These are phyloP conservation scores for Stichodactyla mertensii DNA, from an alignment of 64 coral and sea anemone species.

Conservation along the genomic window DNA sequence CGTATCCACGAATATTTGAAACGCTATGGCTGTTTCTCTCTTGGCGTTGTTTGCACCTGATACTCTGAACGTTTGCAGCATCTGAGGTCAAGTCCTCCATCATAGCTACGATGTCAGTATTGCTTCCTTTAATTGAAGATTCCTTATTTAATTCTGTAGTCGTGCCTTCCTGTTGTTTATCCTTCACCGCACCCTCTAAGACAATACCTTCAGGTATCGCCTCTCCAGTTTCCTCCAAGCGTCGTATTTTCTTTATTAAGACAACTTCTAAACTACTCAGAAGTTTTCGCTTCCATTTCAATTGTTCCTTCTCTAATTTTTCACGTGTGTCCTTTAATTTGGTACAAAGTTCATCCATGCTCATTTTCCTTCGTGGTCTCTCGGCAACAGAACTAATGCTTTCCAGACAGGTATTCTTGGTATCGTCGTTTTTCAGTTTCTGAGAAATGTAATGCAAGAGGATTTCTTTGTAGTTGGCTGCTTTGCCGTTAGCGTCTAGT, in stretches of 20 bases:
- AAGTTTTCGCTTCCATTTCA: conserved; percentile 18
- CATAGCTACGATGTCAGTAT: conserved; percentile 18
- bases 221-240: conserved; percentile 3
- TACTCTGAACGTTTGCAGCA: neutral
- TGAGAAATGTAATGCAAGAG: conserved; percentile 7
- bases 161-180: neutral
- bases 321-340: conserved; percentile 14
- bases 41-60: neutral
- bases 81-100: conserved; percentile 23
- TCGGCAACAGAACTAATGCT: neutral
- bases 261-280: conserved; percentile 22
- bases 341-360: conserved; percentile 18
- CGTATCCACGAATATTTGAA: conserved; percentile 18
- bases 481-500: conserved; percentile 10
- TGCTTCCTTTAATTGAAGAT: neutral
- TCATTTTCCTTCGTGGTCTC: conserved; percentile 1
- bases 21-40: neutral
- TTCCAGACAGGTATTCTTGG: neutral
- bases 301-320: conserved; percentile 19
- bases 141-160: neutral
- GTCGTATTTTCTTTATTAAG: conserved; percentile 26
- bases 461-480: conserved; percentile 19
- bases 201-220: neutral
- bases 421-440: conserved; percentile 16
- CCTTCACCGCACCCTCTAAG: neutral